Base-by-base conservation (phyloP, 37 sponge, comb jelly and placozoan species). In the Cliona cf. orientalis region DNA sequence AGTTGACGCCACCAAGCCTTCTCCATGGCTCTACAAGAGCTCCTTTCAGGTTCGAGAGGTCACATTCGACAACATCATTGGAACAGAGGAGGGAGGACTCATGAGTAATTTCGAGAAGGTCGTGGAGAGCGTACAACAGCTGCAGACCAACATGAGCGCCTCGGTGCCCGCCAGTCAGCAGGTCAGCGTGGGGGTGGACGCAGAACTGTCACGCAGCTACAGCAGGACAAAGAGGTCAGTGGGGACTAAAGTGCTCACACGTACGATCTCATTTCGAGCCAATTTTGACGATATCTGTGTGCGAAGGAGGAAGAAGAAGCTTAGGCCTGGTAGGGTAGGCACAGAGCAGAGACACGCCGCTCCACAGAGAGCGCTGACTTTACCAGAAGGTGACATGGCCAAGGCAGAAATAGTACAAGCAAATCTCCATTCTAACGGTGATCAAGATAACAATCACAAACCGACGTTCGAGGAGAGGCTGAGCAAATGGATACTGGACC, bases 1-100 rank as follows among this genome's bases (percentile, higher is more conserved):
- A 4, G 38, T 90, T 31, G 91, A 90, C 41, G 86, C 86, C 21
- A 81, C 91, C 25, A 41, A 65, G 26, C 64, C 59, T 6, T 72
- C 79, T 33, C 91, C 91, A 7, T 90, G 91, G 91, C 21, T 55
- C 2, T 61, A 85, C 46, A 90, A 90, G 71, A 76, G 56, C 58
- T 66, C 91, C n/a, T 90, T 90, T 69, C 91, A 90, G 56, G 80
- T 89, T 0, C 34, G 90, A 25, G 12, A 60, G 28, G 46, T 83
- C 26, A 59, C 62, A 12, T 41, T 38, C 26, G 43, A 56, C 35
- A 82, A 58, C 58, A 39, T 83, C 42, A 59, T 89, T 32, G 90
- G 78, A 0, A 89, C 79, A 31, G 84, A 89, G 31, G 84, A 89
- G 49, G 84, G 84, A 2, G 90, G 90, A 38, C 42, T 71, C 3